Evolutionary conservation across 2,797 vertebrate species (phyloP), one percentile per base, ranked within the genome.

Genomic region (Toxotes lorentzi): DNA sequence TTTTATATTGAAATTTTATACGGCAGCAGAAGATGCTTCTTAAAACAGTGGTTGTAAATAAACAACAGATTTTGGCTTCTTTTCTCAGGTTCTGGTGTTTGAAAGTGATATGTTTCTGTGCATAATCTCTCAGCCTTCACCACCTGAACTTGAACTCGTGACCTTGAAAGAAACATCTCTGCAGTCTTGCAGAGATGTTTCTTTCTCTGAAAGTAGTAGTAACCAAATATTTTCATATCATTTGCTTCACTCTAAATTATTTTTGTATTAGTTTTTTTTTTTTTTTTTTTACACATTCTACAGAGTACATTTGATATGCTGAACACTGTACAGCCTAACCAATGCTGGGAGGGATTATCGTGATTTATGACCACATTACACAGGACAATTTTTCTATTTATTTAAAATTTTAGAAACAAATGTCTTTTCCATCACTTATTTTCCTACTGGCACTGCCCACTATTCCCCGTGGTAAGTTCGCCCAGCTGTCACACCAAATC

Each of bases 401-500:
- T 59, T 38, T 43, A 11, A 27, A 0, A 48, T 69, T 47, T 48
- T 19, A 19, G 7, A 58, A 21, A 9, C 14, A 61, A 14, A 13
- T 45, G 13, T 56, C 24, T 34, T 19, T 66, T 62, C 59, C 41
- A 59, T 47, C 30, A 61, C 56, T 54, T 78, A 35, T 63, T 64
- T 53, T 61, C 43, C n/a, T 60, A 14, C n/a, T 62, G 54, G 58
- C 65, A 71, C 66, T 67, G 35, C 76, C 48, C 61, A 60, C 48
- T 43, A 23, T 45, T 24, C 70, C 30, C 16, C 51, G 63, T 59
- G 73, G 76, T 63, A 21, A 24, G 40, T 70, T 24, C 0, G 35
- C 32, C 63, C 63, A 68, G 67, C 80, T 83, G 82, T 67, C 73
- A 62, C 30, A 34, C 7, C 21, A 64, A 34, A 78, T 71, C 47